These are phyloP conservation scores for Myiozetetes cayanensis DNA, from an alignment of 2,113 vertebrate genomes.

Conservation along the genomic window DNA sequence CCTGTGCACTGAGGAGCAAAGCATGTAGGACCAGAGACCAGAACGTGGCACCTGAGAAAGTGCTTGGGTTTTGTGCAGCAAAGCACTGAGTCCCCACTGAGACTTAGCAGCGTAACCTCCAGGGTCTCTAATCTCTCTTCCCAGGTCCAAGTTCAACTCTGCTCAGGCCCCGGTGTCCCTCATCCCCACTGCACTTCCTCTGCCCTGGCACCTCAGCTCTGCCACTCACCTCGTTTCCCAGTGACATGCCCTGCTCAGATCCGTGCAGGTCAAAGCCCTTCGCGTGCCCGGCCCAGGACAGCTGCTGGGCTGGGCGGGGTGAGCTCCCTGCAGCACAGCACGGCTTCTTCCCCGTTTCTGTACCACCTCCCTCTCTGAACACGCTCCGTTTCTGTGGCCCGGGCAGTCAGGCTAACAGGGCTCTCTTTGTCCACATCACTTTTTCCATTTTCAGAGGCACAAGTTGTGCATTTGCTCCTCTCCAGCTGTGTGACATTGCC, in stretches of 20 bases:
- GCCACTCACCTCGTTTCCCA: not conserved
- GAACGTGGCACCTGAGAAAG: not conserved
- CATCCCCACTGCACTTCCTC: accelerated
- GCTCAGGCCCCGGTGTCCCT: not conserved
- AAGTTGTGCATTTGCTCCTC: not conserved
- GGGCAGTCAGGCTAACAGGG: constrained; percentile 21
- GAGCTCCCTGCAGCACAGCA: not conserved
- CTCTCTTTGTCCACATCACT: constrained; percentile 40
- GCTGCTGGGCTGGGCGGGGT: not conserved
- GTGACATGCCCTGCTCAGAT: not conserved
- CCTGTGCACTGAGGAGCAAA: not conserved
- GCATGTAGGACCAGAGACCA: not conserved
- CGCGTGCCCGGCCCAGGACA: accelerated
- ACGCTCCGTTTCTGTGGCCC: not conserved
- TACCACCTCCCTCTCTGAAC: not conserved
- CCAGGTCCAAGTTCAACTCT: not conserved
- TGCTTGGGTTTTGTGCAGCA: not conserved
- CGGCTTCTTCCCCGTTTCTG: not conserved
- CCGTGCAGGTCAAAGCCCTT: not conserved
- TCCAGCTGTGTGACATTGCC: not conserved
- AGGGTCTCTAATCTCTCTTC: not conserved
- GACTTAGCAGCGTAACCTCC: not conserved
- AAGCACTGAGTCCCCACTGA: accelerated
- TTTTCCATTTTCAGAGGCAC: constrained; percentile 23
- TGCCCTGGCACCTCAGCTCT: not conserved